phyloP scores from a whole-genome alignment of 1,140 invertebrate species.

The Camponotus pennsylvanicus region DNA sequence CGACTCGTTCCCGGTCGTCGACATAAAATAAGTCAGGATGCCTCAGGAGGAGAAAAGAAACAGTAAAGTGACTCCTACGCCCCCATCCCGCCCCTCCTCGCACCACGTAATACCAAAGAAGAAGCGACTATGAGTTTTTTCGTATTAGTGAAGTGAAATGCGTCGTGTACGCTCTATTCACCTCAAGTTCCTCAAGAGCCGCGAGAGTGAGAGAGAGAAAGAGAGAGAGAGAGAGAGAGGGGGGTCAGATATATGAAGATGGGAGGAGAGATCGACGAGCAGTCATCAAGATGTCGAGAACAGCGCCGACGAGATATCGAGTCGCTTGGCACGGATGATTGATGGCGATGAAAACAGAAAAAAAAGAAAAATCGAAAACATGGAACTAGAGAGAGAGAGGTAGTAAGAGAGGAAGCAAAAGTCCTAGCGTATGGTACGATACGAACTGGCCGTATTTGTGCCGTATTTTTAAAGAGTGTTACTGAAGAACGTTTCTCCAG shows the following conservation, averaged over 20 bases:
- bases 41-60: slow-evolving; percentile 60
- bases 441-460: slow-evolving; percentile 54
- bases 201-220: slow-evolving; percentile 54
- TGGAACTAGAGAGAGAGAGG: neutral
- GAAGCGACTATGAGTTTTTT: slow-evolving; percentile 82
- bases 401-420: neutral
- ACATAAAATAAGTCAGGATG: slow-evolving; percentile 51
- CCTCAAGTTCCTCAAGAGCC: slow-evolving; percentile 74
- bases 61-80: slow-evolving; percentile 49
- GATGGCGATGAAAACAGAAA: neutral
- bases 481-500: slow-evolving; percentile 49
- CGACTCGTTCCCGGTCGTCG: slow-evolving; percentile 50
- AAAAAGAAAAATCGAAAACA: no score
- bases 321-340: slow-evolving; percentile 59
- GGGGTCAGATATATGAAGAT: slow-evolving; percentile 31
- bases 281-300: slow-evolving; percentile 58
- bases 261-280: slow-evolving; percentile 61
- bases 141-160: slow-evolving; percentile 79
- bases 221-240: slow-evolving; percentile 15
- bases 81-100: slow-evolving; percentile 69
- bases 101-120: slow-evolving; percentile 83
- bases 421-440: slow-evolving; percentile 19
- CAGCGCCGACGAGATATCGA: slow-evolving; percentile 48
- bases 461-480: slow-evolving; percentile 40
- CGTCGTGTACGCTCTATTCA: slow-evolving; percentile 66